Base-by-base conservation (phyloP, 2,888 invertebrate species). In the Phragmatobia fuliginosa region DNA sequence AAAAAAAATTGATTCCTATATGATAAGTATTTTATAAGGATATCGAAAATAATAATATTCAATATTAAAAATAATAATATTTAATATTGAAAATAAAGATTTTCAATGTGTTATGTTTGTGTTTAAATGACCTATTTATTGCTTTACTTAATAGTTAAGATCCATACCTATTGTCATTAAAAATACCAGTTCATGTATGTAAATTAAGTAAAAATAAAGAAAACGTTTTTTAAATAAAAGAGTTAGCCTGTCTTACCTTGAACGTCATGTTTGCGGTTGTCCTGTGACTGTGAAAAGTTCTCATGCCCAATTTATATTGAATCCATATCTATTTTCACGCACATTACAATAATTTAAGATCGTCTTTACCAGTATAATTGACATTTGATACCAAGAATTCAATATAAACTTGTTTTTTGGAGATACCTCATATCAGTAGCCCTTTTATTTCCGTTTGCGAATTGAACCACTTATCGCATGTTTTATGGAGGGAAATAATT, bases 301-400 rank as follows among this genome's bases (percentile, higher is more conserved):
- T 8, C n/a, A n/a, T 62, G 65, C 59, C 61, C 68, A 66, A 80
- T 83, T 79, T 85, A 83, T 86, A 85, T 68, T 60, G 67, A 31
- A 60, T 58, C 72, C 72, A 68, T 85, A 83, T 84, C 80, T 73
- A 70, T 65, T 74, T 66, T 69, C 49, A 70, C 60, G 52, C 67
- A 71, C 67, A 77, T 74, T 66, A 73, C 69, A 76, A 78, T 82
- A 79, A 80, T 61, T 80, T 69, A 25, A 31, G 49, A 60, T 65
- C 59, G 67, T 71, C 72, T 75, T 76, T 68, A 67, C 36, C 62
- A 36, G 49, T 64, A 14, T 75, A 78, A 79, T 76, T 75, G 69
- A 64, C 75, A 73, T 49, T 65, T 75, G 82, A 82, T 80, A 82
- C 74, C 62, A 38, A 45, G 66, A 75, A 75, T 36, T 41, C 38